phyloP scores from a whole-genome alignment of 2,888 invertebrate genomes.

The Incurvaria masculella region DNA sequence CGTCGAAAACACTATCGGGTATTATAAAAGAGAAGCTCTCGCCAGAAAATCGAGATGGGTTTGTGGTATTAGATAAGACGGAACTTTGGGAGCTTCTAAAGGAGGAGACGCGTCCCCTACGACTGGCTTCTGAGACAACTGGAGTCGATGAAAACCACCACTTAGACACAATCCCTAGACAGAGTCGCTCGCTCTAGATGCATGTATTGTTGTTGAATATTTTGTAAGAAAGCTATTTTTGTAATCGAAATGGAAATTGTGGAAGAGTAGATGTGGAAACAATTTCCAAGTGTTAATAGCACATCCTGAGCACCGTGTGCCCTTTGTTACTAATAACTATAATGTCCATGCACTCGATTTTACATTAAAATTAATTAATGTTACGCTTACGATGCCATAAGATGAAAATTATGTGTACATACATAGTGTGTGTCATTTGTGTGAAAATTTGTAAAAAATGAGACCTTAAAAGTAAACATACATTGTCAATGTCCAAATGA shows the following conservation, averaged over 20 bases:
- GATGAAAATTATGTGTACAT: conserved; percentile 30
- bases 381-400: conserved; percentile 42
- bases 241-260: background rate
- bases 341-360: background rate
- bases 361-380: conserved; percentile 7
- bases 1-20: conserved; percentile 36
- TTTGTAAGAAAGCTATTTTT: conserved; percentile 32
- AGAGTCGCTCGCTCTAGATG: conserved; percentile 45
- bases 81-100: conserved; percentile 61
- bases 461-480: too few relatives aligned
- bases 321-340: background rate
- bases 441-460: too few relatives aligned
- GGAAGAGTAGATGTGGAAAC: background rate
- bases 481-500: too few relatives aligned
- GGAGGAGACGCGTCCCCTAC: conserved; percentile 43
- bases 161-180: conserved; percentile 32
- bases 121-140: conserved; percentile 29
- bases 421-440: conserved; percentile 15
- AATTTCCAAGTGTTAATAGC: conserved; percentile 7
- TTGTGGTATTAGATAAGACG: conserved; percentile 58
- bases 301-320: too few relatives aligned
- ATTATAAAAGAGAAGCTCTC: conserved; percentile 35
- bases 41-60: conserved; percentile 51
- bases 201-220: conserved; percentile 36
- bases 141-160: conserved; percentile 41